Conservation (phyloP, 2,888 invertebrate species). For the Eustalomyia histrio region DNA sequence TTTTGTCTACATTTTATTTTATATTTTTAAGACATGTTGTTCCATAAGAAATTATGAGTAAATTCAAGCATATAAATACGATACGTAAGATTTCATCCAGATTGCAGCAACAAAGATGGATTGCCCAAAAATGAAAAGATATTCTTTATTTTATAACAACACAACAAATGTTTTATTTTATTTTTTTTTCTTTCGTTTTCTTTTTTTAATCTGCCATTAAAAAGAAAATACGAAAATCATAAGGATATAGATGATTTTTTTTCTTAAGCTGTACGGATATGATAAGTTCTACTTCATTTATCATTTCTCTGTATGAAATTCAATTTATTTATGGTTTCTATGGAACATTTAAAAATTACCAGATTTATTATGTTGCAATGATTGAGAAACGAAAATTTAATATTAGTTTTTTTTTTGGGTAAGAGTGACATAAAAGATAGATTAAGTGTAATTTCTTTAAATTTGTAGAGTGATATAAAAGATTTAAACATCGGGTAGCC, state of each 20-base stretch:
- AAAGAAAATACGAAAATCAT: constrained; percentile 5
- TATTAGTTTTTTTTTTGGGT: neutral
- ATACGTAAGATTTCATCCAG: constrained; percentile 13
- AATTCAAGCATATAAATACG: constrained; percentile 23
- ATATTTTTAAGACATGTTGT: constrained; percentile 12
- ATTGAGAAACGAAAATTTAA: neutral
- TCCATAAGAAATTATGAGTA: constrained; percentile 36
- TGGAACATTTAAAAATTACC: constrained; percentile 36
- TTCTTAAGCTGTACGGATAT: constrained; percentile 11
- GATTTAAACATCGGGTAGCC: too few relatives aligned
- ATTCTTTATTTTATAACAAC: neutral
- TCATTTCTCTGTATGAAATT: constrained; percentile 45
- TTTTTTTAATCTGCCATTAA: constrained; percentile 4
- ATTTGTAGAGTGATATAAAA: too few relatives aligned
- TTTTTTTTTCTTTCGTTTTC: neutral
- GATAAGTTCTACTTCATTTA: constrained; percentile 49
- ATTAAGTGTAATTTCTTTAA: too few relatives aligned
- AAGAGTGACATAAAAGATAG: too few relatives aligned
- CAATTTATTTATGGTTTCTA: constrained; percentile 55
- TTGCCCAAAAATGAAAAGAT: neutral
- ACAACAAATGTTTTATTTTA: neutral
- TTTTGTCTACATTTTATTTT: neutral
- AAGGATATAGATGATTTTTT: constrained; percentile 2
- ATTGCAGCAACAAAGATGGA: constrained; percentile 30
- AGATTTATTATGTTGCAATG: constrained; percentile 31